Conservation (phyloP, 2,113 vertebrate genomes). For the Coregonus clupeaformis region DNA sequence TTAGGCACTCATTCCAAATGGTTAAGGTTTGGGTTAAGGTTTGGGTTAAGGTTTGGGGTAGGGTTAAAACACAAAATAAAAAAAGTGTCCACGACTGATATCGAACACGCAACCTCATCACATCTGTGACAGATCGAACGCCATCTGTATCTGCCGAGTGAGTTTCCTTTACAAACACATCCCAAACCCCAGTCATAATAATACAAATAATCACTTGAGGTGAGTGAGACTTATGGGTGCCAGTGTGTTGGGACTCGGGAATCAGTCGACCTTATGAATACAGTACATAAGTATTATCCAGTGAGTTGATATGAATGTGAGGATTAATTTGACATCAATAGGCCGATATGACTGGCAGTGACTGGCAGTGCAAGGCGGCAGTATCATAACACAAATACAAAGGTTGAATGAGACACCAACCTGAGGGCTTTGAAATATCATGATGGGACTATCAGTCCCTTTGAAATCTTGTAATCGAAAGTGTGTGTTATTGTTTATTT, state of each 20-base stretch:
- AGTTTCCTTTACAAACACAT: constrained; percentile 73
- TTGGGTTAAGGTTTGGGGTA: too few relatives aligned
- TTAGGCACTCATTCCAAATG: too few relatives aligned
- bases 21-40: too few relatives aligned
- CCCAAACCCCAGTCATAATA: constrained; percentile 64
- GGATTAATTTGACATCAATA: constrained; percentile 58
- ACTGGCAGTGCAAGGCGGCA: constrained; percentile 32
- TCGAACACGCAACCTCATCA: constrained; percentile 55
- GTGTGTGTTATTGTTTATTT: too few relatives aligned
- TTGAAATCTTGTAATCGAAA: too few relatives aligned
- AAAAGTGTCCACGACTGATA: too few relatives aligned
- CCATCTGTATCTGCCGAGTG: constrained; percentile 64
- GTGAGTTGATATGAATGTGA: constrained; percentile 55
- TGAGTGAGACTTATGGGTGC: constrained; percentile 64
- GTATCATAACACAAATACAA: background rate
- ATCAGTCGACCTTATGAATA: constrained; percentile 71
- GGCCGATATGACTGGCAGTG: constrained; percentile 36
- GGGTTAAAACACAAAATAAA: constrained; percentile 2
- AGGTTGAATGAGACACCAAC: background rate
- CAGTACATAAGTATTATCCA: constrained; percentile 68
- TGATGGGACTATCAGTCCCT: background rate
- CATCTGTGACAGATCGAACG: constrained; percentile 68
- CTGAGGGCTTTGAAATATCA: background rate
- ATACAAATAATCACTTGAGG: constrained; percentile 52
- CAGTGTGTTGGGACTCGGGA: constrained; percentile 50